Base-by-base conservation (phyloP, 2,888 invertebrate species). In the Scrobipalpa costella region DNA sequence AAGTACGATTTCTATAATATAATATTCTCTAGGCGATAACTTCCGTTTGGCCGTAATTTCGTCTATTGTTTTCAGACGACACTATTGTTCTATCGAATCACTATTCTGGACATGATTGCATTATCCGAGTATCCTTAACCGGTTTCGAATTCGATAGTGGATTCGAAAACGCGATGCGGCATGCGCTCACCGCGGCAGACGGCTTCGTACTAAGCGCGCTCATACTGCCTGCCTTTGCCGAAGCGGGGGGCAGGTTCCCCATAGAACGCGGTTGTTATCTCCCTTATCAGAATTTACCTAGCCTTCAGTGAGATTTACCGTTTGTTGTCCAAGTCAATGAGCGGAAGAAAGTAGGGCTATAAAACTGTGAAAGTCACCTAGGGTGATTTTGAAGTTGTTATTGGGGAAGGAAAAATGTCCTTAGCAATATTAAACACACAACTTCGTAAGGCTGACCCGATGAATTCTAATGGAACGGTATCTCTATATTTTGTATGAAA, bases 201-300 rank as follows among this genome's bases (percentile, higher is more conserved):
- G 27, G 15, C n/a, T 34, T 7, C 55, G 52, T 62, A 64, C 64
- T 64, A 58, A 58, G 19, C 13, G 34, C 19, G 8, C 17, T 15
- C 21, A 6, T 8, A 61, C 64, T 64, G 44, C 57, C 36, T 36
- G 13, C 38, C 17, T 13, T 13, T n/a, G 27, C 13, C 27, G 15
- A 33, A 17, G 57, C 21, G 65, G 63, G 66, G 66, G 61, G 65
- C 64, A 57, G 19, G 62, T 38, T 64, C 67, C 67, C 61, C 64
- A 50, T 21, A 50, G 50, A n/a, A 44, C 63, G 66, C 67, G 66
- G 62, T 59, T 68, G 67, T 67, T 69, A 67, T 67, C 69, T 68
- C 67, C 66, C 67, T 75, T 75, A 76, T 75, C 76, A 73, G 65
- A 69, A 66, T 68, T 63, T 63, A 27, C 63, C 27, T 57, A 62